phyloP scores from a whole-genome alignment of 2,797 vertebrate species.

The Sebastes hopkinsi region DNA sequence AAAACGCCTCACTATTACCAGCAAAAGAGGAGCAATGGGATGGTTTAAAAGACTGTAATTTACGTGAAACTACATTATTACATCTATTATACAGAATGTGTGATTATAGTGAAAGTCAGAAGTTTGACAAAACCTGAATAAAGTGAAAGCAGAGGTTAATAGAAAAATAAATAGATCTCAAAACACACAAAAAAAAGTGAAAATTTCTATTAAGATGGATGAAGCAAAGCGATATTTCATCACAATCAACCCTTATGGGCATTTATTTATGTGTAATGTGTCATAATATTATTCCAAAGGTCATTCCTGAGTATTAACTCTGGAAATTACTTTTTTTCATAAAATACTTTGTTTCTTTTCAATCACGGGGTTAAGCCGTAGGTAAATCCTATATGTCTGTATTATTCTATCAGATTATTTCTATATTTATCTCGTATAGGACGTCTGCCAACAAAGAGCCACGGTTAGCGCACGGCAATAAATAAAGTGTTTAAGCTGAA shows the following conservation, averaged over 20 bases:
- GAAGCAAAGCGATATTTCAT: not conserved
- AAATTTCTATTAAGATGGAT: not conserved
- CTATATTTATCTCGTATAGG: constrained; percentile 14
- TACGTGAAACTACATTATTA: not conserved
- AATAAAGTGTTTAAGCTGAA: constrained; percentile 25
- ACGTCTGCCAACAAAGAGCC: not conserved
- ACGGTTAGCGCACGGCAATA: not conserved
- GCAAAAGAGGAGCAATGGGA: not conserved
- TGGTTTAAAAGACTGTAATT: not conserved
- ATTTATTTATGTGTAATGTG: not conserved
- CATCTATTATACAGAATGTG: not conserved
- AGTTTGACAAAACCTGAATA: not conserved
- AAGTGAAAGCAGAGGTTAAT: not conserved
- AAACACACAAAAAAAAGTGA: too few species aligned
- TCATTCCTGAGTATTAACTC: constrained; percentile 1
- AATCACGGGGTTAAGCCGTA: constrained; percentile 24
- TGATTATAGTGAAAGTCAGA: not conserved
- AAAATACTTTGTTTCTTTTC: constrained; percentile 7
- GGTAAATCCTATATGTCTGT: constrained; percentile 26
- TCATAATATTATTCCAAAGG: not conserved
- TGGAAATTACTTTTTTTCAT: constrained; percentile 13
- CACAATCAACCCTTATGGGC: not conserved
- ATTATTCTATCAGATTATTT: constrained; percentile 36
- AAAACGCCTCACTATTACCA: constrained; percentile 1
- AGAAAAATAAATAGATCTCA: not conserved